Percentiles rank a stretch among this genome's conserved stretches.
Conservation (phyloP, 2,888 invertebrate genomes). For the Dasysyrphus albostriatus region DNA sequence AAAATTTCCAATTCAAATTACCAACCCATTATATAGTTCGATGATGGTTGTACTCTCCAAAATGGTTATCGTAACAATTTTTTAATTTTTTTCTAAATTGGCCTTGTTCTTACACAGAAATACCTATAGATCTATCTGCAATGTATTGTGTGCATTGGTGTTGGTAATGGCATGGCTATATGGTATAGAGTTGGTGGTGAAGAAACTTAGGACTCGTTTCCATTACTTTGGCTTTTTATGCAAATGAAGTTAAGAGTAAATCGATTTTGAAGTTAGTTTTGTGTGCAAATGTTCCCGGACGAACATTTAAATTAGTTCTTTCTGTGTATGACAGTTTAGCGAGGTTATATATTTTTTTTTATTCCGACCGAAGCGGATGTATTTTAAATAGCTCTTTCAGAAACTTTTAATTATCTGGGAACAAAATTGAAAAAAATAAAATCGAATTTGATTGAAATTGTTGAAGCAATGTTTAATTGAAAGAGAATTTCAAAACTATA, state of each 20-base stretch:
- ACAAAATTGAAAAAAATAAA: neutral
- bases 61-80: conserved; percentile 61
- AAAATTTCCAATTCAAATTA: conserved; percentile 70
- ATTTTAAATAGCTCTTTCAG: conserved; percentile 14
- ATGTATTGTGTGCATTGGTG: neutral
- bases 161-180: neutral
- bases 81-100: conserved; percentile 49
- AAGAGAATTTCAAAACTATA: neutral
- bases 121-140: conserved; percentile 1
- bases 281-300: conserved; percentile 31
- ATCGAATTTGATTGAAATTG: conserved; percentile 31
- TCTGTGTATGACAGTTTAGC: conserved; percentile 52
- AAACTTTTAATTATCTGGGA: conserved; percentile 43
- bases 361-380: neutral
- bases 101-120: conserved; percentile 28
- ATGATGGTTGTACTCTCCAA: conserved; percentile 60
- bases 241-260: conserved; percentile 61
- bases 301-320: conserved; percentile 52
- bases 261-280: conserved; percentile 54
- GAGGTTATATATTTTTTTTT: conserved; percentile 3
- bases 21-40: conserved; percentile 58
- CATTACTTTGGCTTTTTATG: conserved; percentile 56
- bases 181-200: neutral
- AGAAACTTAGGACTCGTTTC: conserved; percentile 48
- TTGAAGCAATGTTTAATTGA: neutral